Percentiles rank a stretch among this genome's conserved stretches.
Conservation (phyloP, 2,113 vertebrate species). For the Dipodomys stephensi region DNA sequence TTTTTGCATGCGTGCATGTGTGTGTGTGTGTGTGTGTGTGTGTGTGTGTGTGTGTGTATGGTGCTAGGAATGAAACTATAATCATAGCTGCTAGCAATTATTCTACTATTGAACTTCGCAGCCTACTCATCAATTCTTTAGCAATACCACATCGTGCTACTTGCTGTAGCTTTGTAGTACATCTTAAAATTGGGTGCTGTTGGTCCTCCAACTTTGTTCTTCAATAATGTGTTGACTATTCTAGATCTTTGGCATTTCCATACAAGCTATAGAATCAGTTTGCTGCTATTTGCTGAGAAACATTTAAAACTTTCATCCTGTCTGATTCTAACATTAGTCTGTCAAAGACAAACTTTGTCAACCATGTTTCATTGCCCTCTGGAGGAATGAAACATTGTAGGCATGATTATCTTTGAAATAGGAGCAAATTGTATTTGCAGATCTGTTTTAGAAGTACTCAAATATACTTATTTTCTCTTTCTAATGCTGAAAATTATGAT, state of each 20-base stretch:
- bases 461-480: constrained; percentile 50
- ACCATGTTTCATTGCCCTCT: neutral
- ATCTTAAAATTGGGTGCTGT: too few relatives aligned
- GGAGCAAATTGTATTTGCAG: constrained; percentile 42
- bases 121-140: too few relatives aligned
- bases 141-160: too few relatives aligned
- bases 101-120: too few relatives aligned
- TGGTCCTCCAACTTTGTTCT: neutral
- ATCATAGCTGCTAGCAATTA: too few relatives aligned
- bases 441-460: constrained; percentile 32
- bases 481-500: neutral
- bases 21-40: too few relatives aligned
- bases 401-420: constrained; percentile 51
- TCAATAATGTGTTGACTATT: neutral
- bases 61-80: too few relatives aligned
- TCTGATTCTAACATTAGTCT: neutral
- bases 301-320: neutral
- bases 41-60: too few relatives aligned
- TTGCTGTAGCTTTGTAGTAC: too few relatives aligned
- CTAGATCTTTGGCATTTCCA: neutral
- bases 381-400: neutral
- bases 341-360: constrained; percentile 46
- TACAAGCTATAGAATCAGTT: neutral
- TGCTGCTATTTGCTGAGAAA: neutral
- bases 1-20: too few relatives aligned